Conservation (phyloP, 1,140 invertebrate genomes). For the Macrostomum lignano region DNA sequence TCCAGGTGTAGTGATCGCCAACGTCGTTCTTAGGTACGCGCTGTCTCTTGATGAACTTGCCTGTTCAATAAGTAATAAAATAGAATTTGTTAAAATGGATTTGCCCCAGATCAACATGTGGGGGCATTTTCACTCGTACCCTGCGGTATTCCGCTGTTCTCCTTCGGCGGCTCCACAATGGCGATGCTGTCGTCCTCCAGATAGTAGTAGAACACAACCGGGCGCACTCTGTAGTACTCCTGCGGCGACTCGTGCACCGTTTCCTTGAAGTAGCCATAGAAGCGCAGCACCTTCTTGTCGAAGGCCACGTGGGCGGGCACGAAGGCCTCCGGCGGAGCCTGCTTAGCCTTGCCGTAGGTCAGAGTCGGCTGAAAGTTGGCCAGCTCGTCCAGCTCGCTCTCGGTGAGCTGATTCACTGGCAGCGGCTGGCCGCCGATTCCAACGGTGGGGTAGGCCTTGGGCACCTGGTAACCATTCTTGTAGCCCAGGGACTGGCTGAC, state of each 20-base stretch:
- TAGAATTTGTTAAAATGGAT: too few relatives aligned
- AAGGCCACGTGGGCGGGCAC: constrained; percentile 43
- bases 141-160: constrained; percentile 36
- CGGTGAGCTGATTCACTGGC: constrained; percentile 27
- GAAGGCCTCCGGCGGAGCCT: constrained; percentile 34
- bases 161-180: constrained; percentile 42
- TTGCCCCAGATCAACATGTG: too few relatives aligned
- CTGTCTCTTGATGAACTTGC: constrained; percentile 41
- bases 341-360: constrained; percentile 40
- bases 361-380: constrained; percentile 41
- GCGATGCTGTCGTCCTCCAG: constrained; percentile 56
- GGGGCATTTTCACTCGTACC: too few relatives aligned
- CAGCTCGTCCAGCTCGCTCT: constrained; percentile 26
- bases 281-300: constrained; percentile 45
- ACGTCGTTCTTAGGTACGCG: constrained; percentile 41
- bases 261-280: constrained; percentile 55
- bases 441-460: constrained; percentile 26
- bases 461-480: constrained; percentile 38
- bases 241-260: constrained; percentile 42
- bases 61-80: constrained; percentile 36
- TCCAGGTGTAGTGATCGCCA: constrained; percentile 41
- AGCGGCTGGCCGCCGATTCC: constrained; percentile 35
- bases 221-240: constrained; percentile 42
- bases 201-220: constrained; percentile 52
- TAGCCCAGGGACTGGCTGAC: constrained; percentile 36